Evolutionary conservation across 2,888 invertebrate genomes (phyloP), one percentile per base, ranked within the genome.

Genomic region (Coelogynopora nodosa): DNA sequence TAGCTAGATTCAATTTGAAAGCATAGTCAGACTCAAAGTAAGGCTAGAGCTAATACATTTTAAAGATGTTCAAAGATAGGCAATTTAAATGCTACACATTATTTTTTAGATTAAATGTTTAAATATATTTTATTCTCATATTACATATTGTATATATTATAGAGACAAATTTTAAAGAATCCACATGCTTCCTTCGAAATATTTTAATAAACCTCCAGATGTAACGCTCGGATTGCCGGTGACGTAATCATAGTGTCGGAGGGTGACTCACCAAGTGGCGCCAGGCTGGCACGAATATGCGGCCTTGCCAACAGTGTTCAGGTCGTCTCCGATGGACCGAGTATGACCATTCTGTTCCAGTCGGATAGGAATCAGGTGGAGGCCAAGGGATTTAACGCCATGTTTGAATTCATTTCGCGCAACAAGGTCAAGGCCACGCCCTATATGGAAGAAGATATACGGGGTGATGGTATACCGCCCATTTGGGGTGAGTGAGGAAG

Each of bases 181-280:
- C n/a, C n/a, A n/a, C n/a, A n/a, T n/a, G n/a, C n/a, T n/a, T n/a
- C n/a, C n/a, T n/a, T n/a, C n/a, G n/a, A n/a, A n/a, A n/a, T n/a
- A n/a, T 49, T 49, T 49, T 49, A 49, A 5, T 10, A 49, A 49
- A 5, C 18, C 5, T 13, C 5, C 74, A 74, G 74, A 5, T 74
- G 74, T 26, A 74, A 74, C 23, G 10, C 74, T 5, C 74, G 74
- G 23, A 74, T 26, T 13, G 5, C 74, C 23, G 74, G 74, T 67
- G 85, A 85, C 30, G 67, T 81, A 10, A 85, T 85, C 30, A 27
- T 85, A 67, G 85, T 85, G 2, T 67, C 85, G 67, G 85, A 85
- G 29, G 26, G 74, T 13, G 27, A 67, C 67, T 85, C 67, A 81
- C 13, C 67, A 0, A 85, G 74, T 67, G 28, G 74, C 67, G 67